Conservation (phyloP, 92 coral and sea anemone genomes). For the Ricordea florida region DNA sequence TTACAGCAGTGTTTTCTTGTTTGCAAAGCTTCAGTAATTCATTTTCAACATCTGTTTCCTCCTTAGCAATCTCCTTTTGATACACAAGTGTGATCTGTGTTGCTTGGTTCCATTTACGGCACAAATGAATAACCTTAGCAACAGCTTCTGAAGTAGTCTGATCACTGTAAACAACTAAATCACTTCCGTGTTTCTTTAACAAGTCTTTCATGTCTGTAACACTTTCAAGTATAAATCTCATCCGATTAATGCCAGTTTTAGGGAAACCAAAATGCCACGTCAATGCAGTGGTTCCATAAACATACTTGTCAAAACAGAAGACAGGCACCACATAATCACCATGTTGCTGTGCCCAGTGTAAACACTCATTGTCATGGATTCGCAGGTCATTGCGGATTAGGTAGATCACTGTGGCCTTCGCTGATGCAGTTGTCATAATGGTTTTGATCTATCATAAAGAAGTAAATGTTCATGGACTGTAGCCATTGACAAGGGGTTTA, state of each 20-base stretch:
- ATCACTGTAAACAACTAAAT: constrained; percentile 28
- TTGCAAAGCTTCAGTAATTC: constrained; percentile 33
- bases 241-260: constrained; percentile 48
- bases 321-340: constrained; percentile 61
- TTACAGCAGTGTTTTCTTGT: constrained; percentile 16
- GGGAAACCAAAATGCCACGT: constrained; percentile 63
- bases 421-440: no score
- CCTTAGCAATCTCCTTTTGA: constrained; percentile 61
- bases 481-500: no score
- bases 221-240: constrained; percentile 55
- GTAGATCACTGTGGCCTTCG: no score
- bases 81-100: constrained; percentile 38
- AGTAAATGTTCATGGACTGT: no score
- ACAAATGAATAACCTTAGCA: constrained; percentile 17
- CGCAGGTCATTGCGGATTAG: constrained; percentile 64
- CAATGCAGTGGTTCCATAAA: background rate
- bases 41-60: constrained; percentile 61
- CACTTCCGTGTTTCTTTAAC: constrained; percentile 22
- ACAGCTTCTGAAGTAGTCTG: constrained; percentile 34
- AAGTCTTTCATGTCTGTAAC: constrained; percentile 42
- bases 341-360: constrained; percentile 61
- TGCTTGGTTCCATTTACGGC: background rate
- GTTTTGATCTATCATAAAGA: no score
- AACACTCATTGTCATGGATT: constrained; percentile 68
- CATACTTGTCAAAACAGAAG: constrained; percentile 61